These are phyloP conservation scores for Protobothrops mucrosquamatus DNA, from an alignment of 2,113 vertebrate species.

Conservation along the genomic window DNA sequence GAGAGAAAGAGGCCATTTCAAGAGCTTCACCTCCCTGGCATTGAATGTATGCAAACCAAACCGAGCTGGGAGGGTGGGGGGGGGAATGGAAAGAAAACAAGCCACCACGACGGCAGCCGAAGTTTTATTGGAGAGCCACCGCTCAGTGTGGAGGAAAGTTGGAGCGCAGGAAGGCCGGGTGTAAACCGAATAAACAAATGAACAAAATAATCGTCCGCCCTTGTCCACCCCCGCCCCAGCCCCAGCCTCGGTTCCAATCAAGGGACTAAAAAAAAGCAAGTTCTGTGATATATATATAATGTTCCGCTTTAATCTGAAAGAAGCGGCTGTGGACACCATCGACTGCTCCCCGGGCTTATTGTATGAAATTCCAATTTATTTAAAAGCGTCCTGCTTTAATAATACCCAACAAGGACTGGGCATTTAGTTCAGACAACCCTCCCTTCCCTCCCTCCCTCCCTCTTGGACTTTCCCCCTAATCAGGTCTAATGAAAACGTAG, in stretches of 20 bases:
- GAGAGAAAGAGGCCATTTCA: conserved; percentile 39
- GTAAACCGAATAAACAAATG: background rate
- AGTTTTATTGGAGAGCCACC: conserved; percentile 63
- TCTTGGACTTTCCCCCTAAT: conserved; percentile 67
- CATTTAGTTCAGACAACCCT: conserved; percentile 64
- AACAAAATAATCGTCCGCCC: background rate
- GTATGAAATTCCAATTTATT: conserved; percentile 73
- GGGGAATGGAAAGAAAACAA: too few relatives aligned
- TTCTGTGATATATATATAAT: background rate
- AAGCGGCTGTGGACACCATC: conserved; percentile 47
- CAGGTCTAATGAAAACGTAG: conserved; percentile 71
- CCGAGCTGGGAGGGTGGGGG: background rate
- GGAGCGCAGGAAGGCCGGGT: background rate
- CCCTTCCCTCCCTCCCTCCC: background rate
- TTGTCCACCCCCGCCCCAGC: background rate
- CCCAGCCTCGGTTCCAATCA: conserved; percentile 42
- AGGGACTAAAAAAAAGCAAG: conserved; percentile 48
- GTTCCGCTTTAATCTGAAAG: conserved; percentile 62
- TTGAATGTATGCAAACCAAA: conserved; percentile 55
- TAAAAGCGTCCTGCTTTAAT: conserved; percentile 66
- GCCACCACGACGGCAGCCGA: conserved; percentile 23
- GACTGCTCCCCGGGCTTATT: conserved; percentile 49
- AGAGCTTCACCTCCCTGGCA: conserved; percentile 42
- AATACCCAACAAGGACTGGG: conserved; percentile 51
- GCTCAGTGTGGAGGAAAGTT: conserved; percentile 43